Conservation (phyloP, 2,797 vertebrate genomes). For the Pseudochromis fuscus region DNA sequence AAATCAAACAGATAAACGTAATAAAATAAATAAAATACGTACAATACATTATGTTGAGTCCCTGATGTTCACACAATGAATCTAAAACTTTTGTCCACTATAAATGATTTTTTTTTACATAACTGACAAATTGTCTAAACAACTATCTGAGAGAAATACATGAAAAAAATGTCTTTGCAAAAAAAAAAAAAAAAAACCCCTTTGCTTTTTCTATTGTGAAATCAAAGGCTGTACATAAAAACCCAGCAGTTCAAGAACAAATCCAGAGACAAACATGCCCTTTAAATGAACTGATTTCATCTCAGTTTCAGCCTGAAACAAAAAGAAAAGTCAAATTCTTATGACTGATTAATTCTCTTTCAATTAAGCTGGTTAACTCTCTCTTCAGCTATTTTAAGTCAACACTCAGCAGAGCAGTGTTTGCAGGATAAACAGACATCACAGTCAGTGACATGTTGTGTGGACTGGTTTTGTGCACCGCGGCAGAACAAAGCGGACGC, state of each 20-base stretch:
- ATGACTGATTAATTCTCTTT: background rate
- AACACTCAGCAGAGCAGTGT: background rate
- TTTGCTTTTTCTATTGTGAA: background rate
- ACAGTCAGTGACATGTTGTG: background rate
- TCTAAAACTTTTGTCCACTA: background rate
- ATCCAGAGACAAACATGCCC: background rate
- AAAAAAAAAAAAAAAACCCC: background rate
- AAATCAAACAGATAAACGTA: no score
- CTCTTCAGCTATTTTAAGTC: background rate
- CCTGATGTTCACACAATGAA: background rate
- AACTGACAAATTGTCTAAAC: background rate
- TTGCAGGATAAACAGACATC: background rate
- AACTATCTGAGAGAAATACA: background rate
- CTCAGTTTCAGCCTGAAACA: background rate
- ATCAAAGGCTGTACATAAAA: slow-evolving; percentile 1
- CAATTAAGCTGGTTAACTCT: background rate
- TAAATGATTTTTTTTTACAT: background rate
- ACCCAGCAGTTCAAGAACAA: background rate
- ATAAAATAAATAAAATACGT: no score
- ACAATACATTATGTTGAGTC: background rate
- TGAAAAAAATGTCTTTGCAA: background rate
- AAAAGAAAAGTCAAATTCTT: background rate
- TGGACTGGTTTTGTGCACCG: background rate
- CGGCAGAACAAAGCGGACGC: background rate
- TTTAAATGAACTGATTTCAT: background rate